Percentiles rank a stretch among this genome's conserved stretches.
phyloP scores from a whole-genome alignment of 2,888 invertebrate genomes.

The Cantharis nigra region DNA sequence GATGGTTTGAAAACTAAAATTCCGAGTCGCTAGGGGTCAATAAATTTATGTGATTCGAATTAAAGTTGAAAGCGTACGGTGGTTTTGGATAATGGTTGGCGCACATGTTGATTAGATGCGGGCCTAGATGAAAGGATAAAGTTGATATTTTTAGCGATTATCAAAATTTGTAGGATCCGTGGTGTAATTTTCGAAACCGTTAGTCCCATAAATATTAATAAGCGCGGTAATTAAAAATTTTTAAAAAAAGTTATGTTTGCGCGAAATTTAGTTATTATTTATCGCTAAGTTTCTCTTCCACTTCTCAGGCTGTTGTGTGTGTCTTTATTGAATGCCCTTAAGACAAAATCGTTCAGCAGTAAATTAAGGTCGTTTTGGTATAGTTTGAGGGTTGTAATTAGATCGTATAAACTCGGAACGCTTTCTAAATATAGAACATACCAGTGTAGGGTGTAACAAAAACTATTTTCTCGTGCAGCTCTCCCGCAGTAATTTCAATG shows the following conservation, averaged over 20 bases:
- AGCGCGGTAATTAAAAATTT: background rate
- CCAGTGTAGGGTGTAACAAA: background rate
- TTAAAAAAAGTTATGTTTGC: background rate
- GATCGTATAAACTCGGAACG: slow-evolving; percentile 6
- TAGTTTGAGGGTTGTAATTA: slow-evolving; percentile 6
- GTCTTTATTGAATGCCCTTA: slow-evolving; percentile 1
- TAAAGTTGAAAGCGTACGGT: background rate
- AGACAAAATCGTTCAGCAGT: slow-evolving; percentile 9
- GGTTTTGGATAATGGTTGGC: background rate
- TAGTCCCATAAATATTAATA: background rate
- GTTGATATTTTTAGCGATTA: background rate
- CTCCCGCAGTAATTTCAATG: background rate
- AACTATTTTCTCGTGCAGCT: background rate
- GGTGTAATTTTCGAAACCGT: background rate
- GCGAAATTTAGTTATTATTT: background rate
- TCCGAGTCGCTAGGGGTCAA: background rate
- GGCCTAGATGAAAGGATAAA: background rate
- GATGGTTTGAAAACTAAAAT: background rate
- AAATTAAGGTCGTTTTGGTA: slow-evolving; percentile 8
- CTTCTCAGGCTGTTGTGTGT: background rate
- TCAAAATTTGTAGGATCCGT: background rate
- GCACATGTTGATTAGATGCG: background rate
- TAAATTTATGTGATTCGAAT: background rate
- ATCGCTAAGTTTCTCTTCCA: background rate
- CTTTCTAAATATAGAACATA: background rate